Evolutionary conservation across 2,113 vertebrate species (phyloP).

Genomic region (Spea bombifrons): DNA sequence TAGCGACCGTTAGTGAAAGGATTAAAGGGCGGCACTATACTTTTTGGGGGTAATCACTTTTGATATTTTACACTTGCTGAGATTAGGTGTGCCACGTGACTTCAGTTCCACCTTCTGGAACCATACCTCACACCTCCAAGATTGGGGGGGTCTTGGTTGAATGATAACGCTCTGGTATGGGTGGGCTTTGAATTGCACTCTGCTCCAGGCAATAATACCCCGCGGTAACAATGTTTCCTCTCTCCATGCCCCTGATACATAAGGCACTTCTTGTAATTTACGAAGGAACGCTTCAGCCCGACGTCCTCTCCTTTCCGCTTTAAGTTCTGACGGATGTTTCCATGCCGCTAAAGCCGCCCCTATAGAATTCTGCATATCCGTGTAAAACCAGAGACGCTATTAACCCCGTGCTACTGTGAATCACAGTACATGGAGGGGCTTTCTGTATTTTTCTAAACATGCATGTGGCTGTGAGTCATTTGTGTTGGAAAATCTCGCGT

Average conservation of each 20-base stretch:
- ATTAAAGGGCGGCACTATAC: slow-evolving; percentile 8
- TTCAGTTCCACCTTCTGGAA: slow-evolving; percentile 1
- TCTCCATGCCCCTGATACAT: not conserved
- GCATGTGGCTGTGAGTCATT: slow-evolving; percentile 10
- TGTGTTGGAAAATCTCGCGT: not conserved
- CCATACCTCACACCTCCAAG: not conserved
- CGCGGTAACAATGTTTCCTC: not conserved
- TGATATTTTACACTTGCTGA: slow-evolving; percentile 10
- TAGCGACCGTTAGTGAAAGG: not conserved
- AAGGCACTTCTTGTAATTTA: not conserved
- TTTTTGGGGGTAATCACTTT: not conserved
- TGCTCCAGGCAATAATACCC: not conserved
- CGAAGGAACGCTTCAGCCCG: not conserved
- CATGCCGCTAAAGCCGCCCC: not conserved
- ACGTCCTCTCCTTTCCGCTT: not conserved
- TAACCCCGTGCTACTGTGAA: slow-evolving; percentile 51
- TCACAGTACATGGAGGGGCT: slow-evolving; percentile 52
- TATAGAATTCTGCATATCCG: not conserved
- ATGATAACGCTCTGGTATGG: not conserved
- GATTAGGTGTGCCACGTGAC: not conserved
- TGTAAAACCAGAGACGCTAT: not conserved
- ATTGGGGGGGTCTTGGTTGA: not conserved
- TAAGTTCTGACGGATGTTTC: not conserved
- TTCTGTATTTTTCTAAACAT: slow-evolving; percentile 27
- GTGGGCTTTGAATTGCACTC: not conserved